Conservation (phyloP, 2,113 vertebrate genomes). For the Bothrops jararaca region DNA sequence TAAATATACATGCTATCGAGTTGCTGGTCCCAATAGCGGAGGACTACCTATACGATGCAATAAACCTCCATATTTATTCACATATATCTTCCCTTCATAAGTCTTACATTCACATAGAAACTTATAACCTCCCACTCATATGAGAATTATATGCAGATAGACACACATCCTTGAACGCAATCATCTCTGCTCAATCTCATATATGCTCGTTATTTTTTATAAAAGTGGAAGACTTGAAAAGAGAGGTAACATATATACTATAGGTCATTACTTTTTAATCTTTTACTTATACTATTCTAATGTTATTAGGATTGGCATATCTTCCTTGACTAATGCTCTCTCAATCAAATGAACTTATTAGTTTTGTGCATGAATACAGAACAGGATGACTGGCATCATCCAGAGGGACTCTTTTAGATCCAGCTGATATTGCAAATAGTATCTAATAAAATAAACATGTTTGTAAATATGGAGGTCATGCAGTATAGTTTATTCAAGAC, state of each 20-base stretch:
- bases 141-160: background rate
- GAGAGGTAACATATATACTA: background rate
- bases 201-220: background rate
- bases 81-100: background rate
- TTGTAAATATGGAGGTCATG: constrained; percentile 21
- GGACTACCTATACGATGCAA: background rate
- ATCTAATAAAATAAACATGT: background rate
- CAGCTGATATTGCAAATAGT: background rate
- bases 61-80: background rate
- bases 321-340: background rate
- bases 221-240: background rate
- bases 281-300: background rate
- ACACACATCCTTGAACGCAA: background rate
- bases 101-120: background rate
- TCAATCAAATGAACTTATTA: background rate
- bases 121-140: background rate
- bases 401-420: background rate
- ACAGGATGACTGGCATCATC: background rate
- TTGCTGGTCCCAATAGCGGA: background rate
- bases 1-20: background rate
- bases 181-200: background rate
- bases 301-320: background rate
- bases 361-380: background rate
- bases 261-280: background rate
- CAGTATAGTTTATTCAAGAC: background rate